A percentile compares a stretch with the other conserved stretches of the same genome.
phyloP scores from a whole-genome alignment of 1,140 invertebrate genomes.

The Ceratina calcarata region DNA sequence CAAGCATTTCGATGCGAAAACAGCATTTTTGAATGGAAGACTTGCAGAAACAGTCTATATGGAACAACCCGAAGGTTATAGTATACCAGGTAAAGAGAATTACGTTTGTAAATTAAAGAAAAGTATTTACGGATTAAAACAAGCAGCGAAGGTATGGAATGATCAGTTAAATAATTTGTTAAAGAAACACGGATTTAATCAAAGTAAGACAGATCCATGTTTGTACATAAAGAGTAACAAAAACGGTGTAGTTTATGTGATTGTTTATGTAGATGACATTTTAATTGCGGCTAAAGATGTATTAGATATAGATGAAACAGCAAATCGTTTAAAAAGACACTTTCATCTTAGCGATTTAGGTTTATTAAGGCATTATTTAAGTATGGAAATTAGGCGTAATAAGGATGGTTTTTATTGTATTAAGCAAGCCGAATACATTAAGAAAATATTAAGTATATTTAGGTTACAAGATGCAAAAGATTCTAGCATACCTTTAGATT shows the following conservation, averaged over 20 bases:
- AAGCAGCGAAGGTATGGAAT: slow-evolving; percentile 74
- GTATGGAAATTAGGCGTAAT: slow-evolving; percentile 11
- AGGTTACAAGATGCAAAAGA: neutral
- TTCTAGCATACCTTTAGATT: neutral
- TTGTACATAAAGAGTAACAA: neutral
- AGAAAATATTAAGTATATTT: neutral
- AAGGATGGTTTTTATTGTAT: neutral
- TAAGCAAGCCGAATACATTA: neutral
- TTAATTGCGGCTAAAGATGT: neutral
- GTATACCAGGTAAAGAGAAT: slow-evolving; percentile 36
- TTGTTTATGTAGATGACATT: slow-evolving; percentile 20
- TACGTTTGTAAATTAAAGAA: slow-evolving; percentile 67
- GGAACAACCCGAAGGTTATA: slow-evolving; percentile 68
- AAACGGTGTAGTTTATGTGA: no score
- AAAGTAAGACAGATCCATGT: slow-evolving; percentile 43
- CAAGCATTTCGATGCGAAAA: slow-evolving; percentile 69
- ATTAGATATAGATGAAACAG: neutral
- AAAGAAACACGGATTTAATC: slow-evolving; percentile 22
- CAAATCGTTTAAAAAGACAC: neutral
- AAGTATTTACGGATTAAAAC: slow-evolving; percentile 75
- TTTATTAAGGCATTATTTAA: neutral
- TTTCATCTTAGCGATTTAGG: slow-evolving; percentile 15
- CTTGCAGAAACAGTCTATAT: slow-evolving; percentile 67
- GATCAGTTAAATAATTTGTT: slow-evolving; percentile 44
- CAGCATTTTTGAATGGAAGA: slow-evolving; percentile 29